Evolutionary conservation across 2,113 vertebrate species (phyloP).

Genomic region (Fulica atra): DNA sequence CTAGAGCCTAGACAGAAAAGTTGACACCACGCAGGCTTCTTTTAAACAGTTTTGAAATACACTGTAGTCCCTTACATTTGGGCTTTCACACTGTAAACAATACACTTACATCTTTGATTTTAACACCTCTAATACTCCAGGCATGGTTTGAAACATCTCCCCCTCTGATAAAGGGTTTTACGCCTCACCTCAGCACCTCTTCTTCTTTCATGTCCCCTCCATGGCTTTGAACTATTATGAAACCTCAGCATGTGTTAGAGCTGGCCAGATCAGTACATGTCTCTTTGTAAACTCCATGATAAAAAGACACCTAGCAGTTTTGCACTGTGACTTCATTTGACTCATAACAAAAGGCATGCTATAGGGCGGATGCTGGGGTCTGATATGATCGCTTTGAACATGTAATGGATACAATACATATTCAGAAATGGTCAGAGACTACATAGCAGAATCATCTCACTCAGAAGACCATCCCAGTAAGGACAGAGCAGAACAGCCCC

Average conservation of each 20-base stretch:
- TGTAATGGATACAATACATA: background rate
- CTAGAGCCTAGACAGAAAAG: background rate
- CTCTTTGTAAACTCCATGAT: background rate
- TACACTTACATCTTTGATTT: background rate
- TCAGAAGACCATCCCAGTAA: background rate
- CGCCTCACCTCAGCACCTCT: background rate
- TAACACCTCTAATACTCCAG: background rate
- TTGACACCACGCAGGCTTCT: rapidly evolving
- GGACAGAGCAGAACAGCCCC: background rate
- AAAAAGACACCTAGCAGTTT: background rate
- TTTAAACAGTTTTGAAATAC: background rate
- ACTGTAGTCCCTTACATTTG: background rate
- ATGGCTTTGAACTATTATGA: background rate
- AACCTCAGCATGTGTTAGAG: background rate
- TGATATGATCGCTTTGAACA: background rate
- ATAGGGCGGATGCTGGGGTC: background rate
- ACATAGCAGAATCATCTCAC: background rate
- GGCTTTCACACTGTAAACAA: background rate
- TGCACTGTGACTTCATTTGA: background rate
- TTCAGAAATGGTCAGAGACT: background rate
- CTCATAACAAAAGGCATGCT: background rate
- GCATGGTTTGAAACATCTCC: background rate
- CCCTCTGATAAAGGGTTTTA: background rate
- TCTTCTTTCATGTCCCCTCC: background rate
- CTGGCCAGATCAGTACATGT: background rate